Evolutionary conservation across 2,888 invertebrate genomes (phyloP).

Genomic region (Pseudeuparius sepicola): DNA sequence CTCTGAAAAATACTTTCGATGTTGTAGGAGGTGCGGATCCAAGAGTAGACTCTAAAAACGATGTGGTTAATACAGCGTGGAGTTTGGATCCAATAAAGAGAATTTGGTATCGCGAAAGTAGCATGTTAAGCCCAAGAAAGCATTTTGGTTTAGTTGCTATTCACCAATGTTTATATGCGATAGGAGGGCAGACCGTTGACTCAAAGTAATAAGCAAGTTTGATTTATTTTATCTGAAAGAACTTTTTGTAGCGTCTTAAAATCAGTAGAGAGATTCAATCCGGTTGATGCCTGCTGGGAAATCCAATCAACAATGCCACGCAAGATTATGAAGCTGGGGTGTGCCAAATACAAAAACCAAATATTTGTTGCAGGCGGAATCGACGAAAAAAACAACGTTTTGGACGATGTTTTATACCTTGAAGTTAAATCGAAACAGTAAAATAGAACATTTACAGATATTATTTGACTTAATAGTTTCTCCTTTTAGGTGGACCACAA

Average conservation of each 20-base stretch:
- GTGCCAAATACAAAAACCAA: conserved; percentile 49
- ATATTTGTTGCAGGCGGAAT: conserved; percentile 70
- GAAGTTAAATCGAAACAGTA: conserved; percentile 52
- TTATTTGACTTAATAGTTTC: conserved; percentile 6
- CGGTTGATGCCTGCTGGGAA: conserved; percentile 47
- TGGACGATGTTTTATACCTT: conserved; percentile 54
- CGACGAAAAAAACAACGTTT: conserved; percentile 45
- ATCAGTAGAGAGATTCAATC: conserved; percentile 51
- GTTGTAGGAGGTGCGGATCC: conserved; percentile 56
- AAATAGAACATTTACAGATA: conserved; percentile 15
- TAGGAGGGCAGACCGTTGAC: conserved; percentile 53
- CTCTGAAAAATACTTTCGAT: no score
- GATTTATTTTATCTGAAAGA: no score
- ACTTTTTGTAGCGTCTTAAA: conserved; percentile 21
- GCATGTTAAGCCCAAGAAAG: conserved; percentile 50
- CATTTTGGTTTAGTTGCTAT: conserved; percentile 61
- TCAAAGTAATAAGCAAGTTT: conserved; percentile 40
- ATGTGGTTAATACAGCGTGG: conserved; percentile 55
- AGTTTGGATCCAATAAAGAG: conserved; percentile 55
- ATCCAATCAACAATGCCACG: conserved; percentile 48
- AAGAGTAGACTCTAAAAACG: conserved; percentile 47
- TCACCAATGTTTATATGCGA: conserved; percentile 55
- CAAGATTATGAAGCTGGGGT: conserved; percentile 52
- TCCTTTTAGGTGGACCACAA: conserved; percentile 47
- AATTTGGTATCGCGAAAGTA: conserved; percentile 54